A percentile compares a stretch with the other conserved stretches of the same genome.
Conservation (phyloP, 2,797 vertebrate genomes). For the Lindbergichthys nudifrons region DNA sequence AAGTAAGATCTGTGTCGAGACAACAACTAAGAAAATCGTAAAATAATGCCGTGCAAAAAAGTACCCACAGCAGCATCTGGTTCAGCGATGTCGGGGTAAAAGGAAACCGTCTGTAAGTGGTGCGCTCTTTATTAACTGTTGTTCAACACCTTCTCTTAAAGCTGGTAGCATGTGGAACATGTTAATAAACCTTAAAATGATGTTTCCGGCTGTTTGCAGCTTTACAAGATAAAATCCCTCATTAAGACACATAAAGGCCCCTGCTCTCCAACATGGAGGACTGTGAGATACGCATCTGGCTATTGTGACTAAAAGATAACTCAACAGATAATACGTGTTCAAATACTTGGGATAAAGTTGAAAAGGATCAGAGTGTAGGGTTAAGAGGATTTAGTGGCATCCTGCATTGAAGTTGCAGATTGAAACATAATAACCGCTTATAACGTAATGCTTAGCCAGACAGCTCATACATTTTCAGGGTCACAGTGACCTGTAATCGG, state of each 20-base stretch:
- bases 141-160: not conserved
- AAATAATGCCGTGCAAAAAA: conserved; percentile 35
- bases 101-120: conserved; percentile 7
- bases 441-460: conserved; percentile 27
- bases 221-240: conserved; percentile 40
- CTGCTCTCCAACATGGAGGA: conserved; percentile 49
- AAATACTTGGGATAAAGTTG: conserved; percentile 11
- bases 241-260: conserved; percentile 48
- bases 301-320: conserved; percentile 4
- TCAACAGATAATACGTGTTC: conserved; percentile 7
- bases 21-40: not conserved
- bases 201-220: conserved; percentile 40
- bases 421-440: not conserved
- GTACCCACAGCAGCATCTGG: conserved; percentile 34
- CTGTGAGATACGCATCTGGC: conserved; percentile 34
- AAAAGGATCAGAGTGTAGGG: not conserved
- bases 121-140: conserved; percentile 11
- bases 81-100: conserved; percentile 2
- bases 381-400: not conserved
- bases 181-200: conserved; percentile 40
- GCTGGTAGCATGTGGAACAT: conserved; percentile 19
- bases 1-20: conserved; percentile 34
- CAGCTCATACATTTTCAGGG: conserved; percentile 24
- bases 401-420: not conserved
- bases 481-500: conserved; percentile 43